phyloP scores from a whole-genome alignment of 2,113 vertebrate species.

The Fulmarus glacialis region DNA sequence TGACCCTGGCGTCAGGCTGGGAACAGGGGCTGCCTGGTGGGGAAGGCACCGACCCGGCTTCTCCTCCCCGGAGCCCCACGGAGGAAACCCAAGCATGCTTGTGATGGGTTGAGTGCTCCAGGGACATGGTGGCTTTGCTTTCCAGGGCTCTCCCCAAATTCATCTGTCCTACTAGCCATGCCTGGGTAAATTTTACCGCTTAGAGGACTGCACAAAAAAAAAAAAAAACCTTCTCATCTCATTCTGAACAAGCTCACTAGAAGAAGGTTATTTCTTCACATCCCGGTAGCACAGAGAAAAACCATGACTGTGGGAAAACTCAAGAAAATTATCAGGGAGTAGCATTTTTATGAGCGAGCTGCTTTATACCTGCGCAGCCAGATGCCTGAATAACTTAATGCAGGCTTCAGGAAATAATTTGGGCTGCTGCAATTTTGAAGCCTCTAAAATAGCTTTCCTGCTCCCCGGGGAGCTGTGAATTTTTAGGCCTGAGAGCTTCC shows the following conservation, averaged over 20 bases:
- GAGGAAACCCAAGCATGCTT: background rate
- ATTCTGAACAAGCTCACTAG: background rate
- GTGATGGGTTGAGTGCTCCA: background rate
- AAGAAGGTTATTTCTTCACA: background rate
- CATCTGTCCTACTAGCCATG: background rate
- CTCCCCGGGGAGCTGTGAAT: background rate
- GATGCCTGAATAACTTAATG: background rate
- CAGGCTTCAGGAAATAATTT: background rate
- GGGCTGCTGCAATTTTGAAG: background rate
- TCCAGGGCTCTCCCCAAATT: background rate
- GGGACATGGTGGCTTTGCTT: background rate
- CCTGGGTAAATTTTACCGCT: background rate
- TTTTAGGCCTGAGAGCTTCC: background rate
- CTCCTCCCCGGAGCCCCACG: accelerated
- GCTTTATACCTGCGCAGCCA: background rate
- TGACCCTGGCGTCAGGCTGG: background rate
- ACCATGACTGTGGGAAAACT: background rate
- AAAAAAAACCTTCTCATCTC: too few relatives aligned
- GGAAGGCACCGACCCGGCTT: accelerated
- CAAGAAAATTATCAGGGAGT: background rate
- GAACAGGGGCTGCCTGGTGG: background rate
- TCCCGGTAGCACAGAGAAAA: background rate
- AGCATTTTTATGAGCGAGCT: background rate
- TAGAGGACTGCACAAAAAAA: background rate
- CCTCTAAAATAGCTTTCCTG: conserved; percentile 4